Percentiles rank a stretch among this genome's conserved stretches.
phyloP scores from a whole-genome alignment of 2,113 vertebrate genomes.

The Callocephalon fimbriatum region DNA sequence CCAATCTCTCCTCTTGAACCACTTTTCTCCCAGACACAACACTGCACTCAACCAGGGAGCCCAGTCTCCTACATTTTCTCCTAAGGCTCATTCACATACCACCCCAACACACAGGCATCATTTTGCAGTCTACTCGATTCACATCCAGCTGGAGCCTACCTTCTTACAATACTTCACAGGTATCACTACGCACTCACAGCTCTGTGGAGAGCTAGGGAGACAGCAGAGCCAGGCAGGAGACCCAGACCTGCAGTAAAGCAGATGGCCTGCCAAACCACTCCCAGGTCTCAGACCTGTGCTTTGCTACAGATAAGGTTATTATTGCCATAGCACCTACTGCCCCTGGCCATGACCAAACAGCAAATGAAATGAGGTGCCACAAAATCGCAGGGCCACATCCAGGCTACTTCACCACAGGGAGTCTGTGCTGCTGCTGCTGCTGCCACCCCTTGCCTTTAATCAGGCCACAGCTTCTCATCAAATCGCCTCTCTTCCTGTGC shows the following conservation, averaged over 20 bases:
- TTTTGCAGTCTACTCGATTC: neutral
- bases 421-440: neutral
- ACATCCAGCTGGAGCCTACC: neutral
- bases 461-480: neutral
- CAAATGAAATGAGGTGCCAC: neutral
- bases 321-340: neutral
- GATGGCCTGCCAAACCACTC: neutral
- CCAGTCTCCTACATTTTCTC: neutral
- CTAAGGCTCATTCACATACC: neutral
- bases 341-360: neutral
- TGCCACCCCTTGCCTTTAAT: neutral
- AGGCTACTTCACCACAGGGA: neutral
- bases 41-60: neutral
- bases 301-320: neutral
- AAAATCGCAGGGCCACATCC: rapidly evolving
- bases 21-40: neutral
- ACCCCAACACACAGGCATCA: neutral
- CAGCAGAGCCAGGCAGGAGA: neutral
- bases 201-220: neutral
- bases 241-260: neutral
- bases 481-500: neutral
- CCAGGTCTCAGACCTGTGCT: neutral
- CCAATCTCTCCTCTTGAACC: neutral
- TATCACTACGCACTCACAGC: neutral
- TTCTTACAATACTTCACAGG: neutral